Base-by-base conservation (phyloP, 2,797 vertebrate genomes). In the Myotis planiceps region DNA sequence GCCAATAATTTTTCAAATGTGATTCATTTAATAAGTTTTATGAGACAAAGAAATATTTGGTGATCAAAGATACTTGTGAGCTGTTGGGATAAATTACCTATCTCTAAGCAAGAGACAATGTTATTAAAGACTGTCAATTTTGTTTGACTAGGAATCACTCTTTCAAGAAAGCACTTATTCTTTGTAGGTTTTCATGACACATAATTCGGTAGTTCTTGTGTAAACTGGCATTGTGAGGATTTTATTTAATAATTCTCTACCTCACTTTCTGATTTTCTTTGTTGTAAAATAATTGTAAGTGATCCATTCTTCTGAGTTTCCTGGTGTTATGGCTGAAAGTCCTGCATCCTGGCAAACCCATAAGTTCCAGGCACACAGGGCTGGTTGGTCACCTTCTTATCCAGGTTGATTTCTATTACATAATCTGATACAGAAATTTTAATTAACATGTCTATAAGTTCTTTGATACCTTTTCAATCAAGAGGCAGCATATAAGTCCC, bases 1-100 rank as follows among this genome's bases (percentile, higher is more conserved):
- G 29, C 63, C 89, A 14, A 72, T 42, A 1, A 23, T 76, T 94
- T 96, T 89, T 84, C 68, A 95, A 51, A 68, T 89, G n/a, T 8
- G 5, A 60, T 78, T 14, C n/a, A 89, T 78, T 84, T 92, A 71
- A n/a, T 2, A 79, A 60, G 34, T 65, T 65, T 90, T 90, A 65
- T 51, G 5, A 69, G 60, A 45, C 66, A 63, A 83, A 74, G 5
- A 87, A 85, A 80, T 95, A 83, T 80, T 88, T 86, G 21, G 4
- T 42, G 23, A 42, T 75, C 18, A 84, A 85, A 66, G 23, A 68
- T 53, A 94, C 51, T 65, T 86, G 14, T 79, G 23, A 72, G 23
- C 76, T 75, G 0, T 19, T 88, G 6, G 27, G 37, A 3, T 68
- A 58, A 85, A 90, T 92, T 78, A 66, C 78, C 9, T 32, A 71